Base-by-base conservation (phyloP, 2,113 vertebrate genomes). In the Monarcha castaneiventris region DNA sequence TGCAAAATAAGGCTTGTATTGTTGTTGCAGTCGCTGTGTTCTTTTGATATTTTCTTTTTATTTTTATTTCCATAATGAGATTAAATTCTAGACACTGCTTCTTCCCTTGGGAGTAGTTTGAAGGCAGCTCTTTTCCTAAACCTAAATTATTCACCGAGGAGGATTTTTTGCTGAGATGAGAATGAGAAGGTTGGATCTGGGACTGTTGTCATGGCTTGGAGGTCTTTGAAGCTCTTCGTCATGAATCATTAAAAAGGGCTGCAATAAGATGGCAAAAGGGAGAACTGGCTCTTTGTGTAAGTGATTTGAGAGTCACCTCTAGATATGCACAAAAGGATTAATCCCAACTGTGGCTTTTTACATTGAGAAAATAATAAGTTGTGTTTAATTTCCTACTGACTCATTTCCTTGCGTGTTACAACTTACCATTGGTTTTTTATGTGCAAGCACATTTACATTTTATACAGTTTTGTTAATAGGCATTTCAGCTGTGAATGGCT, bases 241-340 rank as follows among this genome's bases (percentile, higher is more conserved):
- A 94, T 96, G 87, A 97, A 97, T 96, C 93, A 94, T 94, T 96
- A 74, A 96, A 74, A 83, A 63, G 76, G 44, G 64, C 56, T 96
- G 61, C 58, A 72, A 64, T 80, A 97, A 63, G 71, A 72, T 27
- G 73, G 88, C 61, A 61, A 84, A 88, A 43, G 6, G 5, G 79
- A 86, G 85, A 88, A 43, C n/a, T 9, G n/a, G 33, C 22, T 74
- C 90, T 94, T 93, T 87, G 88, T 96, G 83, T 67, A 41, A 51
- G 88, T 81, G 93, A 92, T 89, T 87, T 22, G 44, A 95, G 82
- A 68, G 49, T 81, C 85, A 87, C 90, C 92, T 93, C 49, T 64
- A 71, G 35, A 68, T 58, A 48, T 9, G 26, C 72, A 84, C 80
- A 90, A 75, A 84, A 68, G 79, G 56, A 86, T 92, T 92, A 90